A percentile compares a stretch with the other conserved stretches of the same genome.
Conservation (phyloP, 2,888 invertebrate genomes). For the Drosophila seclusa region DNA sequence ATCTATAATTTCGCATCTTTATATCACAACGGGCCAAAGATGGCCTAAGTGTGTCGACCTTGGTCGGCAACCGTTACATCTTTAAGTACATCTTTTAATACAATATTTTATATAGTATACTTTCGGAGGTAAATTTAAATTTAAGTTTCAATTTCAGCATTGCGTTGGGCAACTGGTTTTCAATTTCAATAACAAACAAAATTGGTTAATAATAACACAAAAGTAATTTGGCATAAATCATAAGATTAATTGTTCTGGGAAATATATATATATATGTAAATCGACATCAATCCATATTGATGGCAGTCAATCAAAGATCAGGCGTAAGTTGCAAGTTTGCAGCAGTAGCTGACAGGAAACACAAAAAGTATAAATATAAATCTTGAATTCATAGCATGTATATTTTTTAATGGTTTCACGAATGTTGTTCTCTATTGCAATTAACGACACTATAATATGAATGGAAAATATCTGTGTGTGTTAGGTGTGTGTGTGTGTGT, state of each 20-base stretch:
- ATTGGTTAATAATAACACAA: constrained; percentile 17
- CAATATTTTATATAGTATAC: constrained; percentile 32
- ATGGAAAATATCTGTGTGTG: constrained; percentile 15
- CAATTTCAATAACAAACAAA: constrained; percentile 14
- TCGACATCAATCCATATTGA: constrained; percentile 21
- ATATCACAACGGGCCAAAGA: too few relatives aligned
- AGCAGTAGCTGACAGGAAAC: constrained; percentile 20
- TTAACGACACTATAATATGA: constrained; percentile 29
- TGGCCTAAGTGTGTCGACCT: too few relatives aligned
- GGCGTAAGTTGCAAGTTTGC: constrained; percentile 17
- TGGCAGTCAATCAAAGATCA: constrained; percentile 48
- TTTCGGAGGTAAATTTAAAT: constrained; percentile 29
- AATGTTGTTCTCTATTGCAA: constrained; percentile 41
- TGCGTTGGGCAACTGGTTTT: constrained; percentile 1
- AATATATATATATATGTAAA: background rate
- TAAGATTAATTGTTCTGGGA: constrained; percentile 37
- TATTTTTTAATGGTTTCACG: constrained; percentile 3
- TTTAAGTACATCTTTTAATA: background rate
- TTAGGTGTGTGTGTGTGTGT: background rate
- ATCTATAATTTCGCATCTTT: background rate
- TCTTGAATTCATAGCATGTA: constrained; percentile 34
- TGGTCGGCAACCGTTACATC: too few relatives aligned
- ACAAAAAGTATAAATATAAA: constrained; percentile 16
- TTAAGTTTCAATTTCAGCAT: background rate
- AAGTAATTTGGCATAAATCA: constrained; percentile 32